Evolutionary conservation across 2,888 invertebrate genomes (phyloP), one percentile per base, ranked within the genome.

Genomic region (Girardia tigrina): DNA sequence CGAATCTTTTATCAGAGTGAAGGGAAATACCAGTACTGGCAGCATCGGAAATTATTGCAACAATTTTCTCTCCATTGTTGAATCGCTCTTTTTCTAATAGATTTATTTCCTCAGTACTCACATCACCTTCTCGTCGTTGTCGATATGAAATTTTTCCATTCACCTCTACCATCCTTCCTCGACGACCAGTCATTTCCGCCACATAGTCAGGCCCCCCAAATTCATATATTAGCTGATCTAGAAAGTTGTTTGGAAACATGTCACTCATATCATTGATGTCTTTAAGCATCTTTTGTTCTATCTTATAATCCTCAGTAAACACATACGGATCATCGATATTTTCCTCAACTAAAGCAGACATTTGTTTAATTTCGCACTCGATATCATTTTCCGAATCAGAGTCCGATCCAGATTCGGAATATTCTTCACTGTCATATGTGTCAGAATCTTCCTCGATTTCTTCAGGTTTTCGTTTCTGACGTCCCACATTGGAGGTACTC

Each of bases 361-460:
- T n/a, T n/a, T n/a, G n/a, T n/a, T n/a, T n/a, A n/a, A n/a, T n/a
- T n/a, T n/a, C n/a, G n/a, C n/a, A n/a, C n/a, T 56, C 8, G 4
- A 23, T 81, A 82, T 26, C 82, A 82, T 71, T 79, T 79, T 16
- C 79, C 78, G 78, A 81, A 79, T 82, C 82, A 83, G n/a, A n/a
- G n/a, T 77, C 82, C 82, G 36, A 76, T 26, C 2, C 26, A 23
- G 20, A 56, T 12, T 56, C 56, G 8, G 56, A 56, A 16, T 56
- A 4, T 56, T 56, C 56, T 12, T 56, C 56, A 69, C 69, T 14
- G n/a, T 42, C 28, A n/a, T n/a, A n/a, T 42, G 28, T 4, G 14
- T 42, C 77, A 16, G 77, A n/a, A n/a, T n/a, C n/a, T n/a, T n/a
- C n/a, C n/a, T n/a, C n/a, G n/a, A n/a, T n/a, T n/a, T n/a, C n/a